A percentile compares a stretch with the other conserved stretches of the same genome.
Conservation (phyloP, 2,113 vertebrate species). For the Dromiciops gliroides region DNA sequence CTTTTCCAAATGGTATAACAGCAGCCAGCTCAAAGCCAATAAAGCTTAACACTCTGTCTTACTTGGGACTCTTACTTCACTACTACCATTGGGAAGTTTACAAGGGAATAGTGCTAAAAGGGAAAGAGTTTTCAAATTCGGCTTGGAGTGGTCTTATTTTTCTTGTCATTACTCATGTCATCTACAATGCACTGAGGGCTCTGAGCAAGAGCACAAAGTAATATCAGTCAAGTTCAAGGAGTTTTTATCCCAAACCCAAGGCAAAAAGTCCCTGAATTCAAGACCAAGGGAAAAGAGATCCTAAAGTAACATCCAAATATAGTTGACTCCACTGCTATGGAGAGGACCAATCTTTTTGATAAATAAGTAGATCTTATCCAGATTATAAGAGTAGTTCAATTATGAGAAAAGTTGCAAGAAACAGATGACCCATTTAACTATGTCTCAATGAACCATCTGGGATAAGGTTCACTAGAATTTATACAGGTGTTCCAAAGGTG, state of each 20-base stretch:
- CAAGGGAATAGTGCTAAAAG: conserved; percentile 1
- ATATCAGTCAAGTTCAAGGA: background rate
- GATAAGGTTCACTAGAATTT: conserved; percentile 23
- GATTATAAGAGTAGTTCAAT: conserved; percentile 41
- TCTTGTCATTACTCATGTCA: conserved; percentile 8
- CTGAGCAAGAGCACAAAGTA: conserved; percentile 6
- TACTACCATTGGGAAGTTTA: background rate
- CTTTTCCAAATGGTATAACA: background rate
- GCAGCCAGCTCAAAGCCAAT: background rate
- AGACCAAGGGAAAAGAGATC: conserved; percentile 30
- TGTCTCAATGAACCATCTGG: conserved; percentile 51
- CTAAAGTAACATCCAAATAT: conserved; percentile 9
- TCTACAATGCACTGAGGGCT: conserved; percentile 1
- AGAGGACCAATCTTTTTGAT: conserved; percentile 23
- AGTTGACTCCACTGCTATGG: background rate
- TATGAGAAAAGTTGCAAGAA: background rate
- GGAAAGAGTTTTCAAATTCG: conserved; percentile 26
- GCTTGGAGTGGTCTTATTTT: conserved; percentile 7
- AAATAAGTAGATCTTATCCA: conserved; percentile 41
- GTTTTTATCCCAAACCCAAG: background rate
- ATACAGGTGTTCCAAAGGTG: conserved; percentile 2
- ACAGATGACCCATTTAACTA: background rate
- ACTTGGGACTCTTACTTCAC: background rate
- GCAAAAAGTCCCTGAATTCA: background rate
- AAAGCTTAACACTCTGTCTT: background rate